These are phyloP conservation scores for Agriotes lineatus DNA, from an alignment of 2,888 invertebrate genomes.

Conservation along the genomic window DNA sequence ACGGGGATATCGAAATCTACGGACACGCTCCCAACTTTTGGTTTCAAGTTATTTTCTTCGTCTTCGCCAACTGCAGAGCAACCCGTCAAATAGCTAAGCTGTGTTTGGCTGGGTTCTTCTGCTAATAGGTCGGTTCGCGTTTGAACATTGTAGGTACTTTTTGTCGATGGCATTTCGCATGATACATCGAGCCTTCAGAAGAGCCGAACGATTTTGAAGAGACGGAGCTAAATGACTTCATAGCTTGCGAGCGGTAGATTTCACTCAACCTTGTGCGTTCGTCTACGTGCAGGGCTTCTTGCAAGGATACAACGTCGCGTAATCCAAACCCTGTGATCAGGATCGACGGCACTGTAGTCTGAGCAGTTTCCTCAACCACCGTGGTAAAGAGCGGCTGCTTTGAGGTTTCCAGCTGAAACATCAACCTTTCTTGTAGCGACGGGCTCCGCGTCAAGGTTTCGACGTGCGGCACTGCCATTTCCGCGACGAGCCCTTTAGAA, in stretches of 20 bases:
- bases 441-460: no score
- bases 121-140: conserved; percentile 47
- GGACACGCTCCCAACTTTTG: no score
- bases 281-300: conserved; percentile 47
- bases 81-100: conserved; percentile 59
- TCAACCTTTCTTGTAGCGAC: conserved; percentile 55
- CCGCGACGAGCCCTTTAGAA: no score
- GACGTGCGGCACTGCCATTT: no score
- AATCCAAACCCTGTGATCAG: no score
- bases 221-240: neutral
- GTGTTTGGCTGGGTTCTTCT: no score
- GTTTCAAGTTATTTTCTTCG: conserved; percentile 20
- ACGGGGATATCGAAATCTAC: no score
- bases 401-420: no score
- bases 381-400: no score
- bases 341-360: no score
- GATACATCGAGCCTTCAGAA: neutral
- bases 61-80: conserved; percentile 8
- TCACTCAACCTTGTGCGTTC: conserved; percentile 23
- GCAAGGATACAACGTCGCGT: no score
- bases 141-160: conserved; percentile 16
- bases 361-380: no score
- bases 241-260: conserved; percentile 20
- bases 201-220: neutral
- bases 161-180: neutral